phyloP scores from a whole-genome alignment of 2,888 invertebrate genomes.

The Ischnura elegans region DNA sequence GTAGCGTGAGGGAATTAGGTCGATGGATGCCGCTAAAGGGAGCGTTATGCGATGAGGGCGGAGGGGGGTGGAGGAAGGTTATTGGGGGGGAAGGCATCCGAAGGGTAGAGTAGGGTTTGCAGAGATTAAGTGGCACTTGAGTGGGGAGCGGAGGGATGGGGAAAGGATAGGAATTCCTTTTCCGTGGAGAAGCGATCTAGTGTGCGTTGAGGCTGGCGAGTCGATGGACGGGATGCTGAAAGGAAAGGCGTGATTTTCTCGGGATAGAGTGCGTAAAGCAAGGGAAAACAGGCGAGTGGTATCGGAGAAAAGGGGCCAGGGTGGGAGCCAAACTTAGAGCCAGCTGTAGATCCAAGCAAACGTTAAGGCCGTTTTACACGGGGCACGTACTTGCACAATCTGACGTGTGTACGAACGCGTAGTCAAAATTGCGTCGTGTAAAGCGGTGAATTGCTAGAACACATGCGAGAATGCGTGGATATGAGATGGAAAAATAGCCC shows the following conservation, averaged over 20 bases:
- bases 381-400: too few relatives aligned
- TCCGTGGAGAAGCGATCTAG: neutral
- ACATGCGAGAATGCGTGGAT: too few relatives aligned
- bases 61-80: neutral
- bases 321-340: too few relatives aligned
- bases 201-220: neutral
- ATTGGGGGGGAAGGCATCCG: neutral
- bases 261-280: neutral
- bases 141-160: neutral
- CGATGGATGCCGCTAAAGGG: neutral
- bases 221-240: neutral
- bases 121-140: neutral
- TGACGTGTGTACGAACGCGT: too few relatives aligned
- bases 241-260: neutral
- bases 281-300: neutral
- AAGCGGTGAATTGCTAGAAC: too few relatives aligned
- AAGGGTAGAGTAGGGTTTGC: neutral
- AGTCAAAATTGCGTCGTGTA: too few relatives aligned
- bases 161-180: neutral
- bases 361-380: too few relatives aligned
- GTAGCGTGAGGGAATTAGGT: slow-evolving; percentile 4
- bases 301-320: too few relatives aligned
- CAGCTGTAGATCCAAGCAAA: too few relatives aligned
- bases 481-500: too few relatives aligned
- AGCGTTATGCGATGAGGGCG: too few relatives aligned